These are phyloP conservation scores for Schlechtendalia chinensis DNA, from an alignment of 1,140 invertebrate genomes.

Conservation along the genomic window DNA sequence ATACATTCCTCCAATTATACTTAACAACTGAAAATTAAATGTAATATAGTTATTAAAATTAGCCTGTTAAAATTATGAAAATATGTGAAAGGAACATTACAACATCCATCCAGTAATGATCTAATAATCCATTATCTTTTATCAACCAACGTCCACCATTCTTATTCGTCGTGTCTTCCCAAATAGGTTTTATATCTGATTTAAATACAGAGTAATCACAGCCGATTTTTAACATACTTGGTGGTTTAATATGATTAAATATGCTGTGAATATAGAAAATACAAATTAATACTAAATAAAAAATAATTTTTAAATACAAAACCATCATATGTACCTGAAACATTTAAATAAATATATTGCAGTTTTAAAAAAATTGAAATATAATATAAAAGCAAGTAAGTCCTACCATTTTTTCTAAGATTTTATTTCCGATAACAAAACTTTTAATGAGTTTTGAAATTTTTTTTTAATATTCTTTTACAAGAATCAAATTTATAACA, in stretches of 20 bases:
- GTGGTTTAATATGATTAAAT: constrained; percentile 92
- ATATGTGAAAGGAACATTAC: background rate
- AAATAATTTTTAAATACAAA: no score
- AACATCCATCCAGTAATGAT: constrained; percentile 41
- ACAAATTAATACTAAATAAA: no score
- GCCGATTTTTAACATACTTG: constrained; percentile 82
- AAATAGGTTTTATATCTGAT: constrained; percentile 94
- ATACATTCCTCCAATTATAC: constrained; percentile 45
- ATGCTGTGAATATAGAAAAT: constrained; percentile 62
- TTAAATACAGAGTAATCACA: constrained; percentile 97
- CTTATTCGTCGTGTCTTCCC: constrained; percentile 92
- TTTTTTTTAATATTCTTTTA: no score
- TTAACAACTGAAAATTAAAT: constrained; percentile 17
- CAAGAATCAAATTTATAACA: no score
- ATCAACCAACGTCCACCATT: constrained; percentile 94
- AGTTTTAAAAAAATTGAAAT: no score
- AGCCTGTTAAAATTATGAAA: background rate
- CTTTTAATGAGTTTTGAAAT: no score
- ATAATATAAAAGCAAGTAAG: no score
- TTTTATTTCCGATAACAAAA: no score
- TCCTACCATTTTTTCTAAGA: no score
- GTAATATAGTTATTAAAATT: background rate
- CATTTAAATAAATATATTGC: no score
- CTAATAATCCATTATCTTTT: constrained; percentile 67
- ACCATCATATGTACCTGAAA: no score